Conservation (phyloP, 2,888 invertebrate species). For the Bellardia pandia region DNA sequence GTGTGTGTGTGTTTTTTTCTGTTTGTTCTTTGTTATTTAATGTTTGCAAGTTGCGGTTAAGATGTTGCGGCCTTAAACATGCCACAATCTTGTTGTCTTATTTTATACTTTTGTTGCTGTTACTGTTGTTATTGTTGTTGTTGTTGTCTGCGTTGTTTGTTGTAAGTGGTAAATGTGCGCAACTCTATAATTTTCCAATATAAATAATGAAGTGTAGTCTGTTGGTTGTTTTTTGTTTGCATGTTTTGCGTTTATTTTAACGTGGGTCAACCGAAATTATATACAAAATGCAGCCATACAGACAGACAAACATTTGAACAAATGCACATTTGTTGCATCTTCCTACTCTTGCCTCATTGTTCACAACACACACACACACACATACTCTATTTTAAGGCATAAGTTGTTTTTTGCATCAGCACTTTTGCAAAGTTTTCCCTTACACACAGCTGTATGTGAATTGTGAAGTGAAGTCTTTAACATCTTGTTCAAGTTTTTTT, state of each 20-base stretch:
- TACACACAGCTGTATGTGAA: constrained; percentile 33
- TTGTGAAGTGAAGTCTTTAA: constrained; percentile 25
- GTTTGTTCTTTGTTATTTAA: constrained; percentile 58
- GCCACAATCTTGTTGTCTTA: constrained; percentile 68
- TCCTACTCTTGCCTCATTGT: neutral
- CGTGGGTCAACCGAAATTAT: constrained; percentile 67
- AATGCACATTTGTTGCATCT: constrained; percentile 13
- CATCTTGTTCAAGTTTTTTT: constrained; percentile 37
- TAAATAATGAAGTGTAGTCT: constrained; percentile 72
- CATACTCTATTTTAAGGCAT: neutral
- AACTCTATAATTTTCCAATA: constrained; percentile 73
- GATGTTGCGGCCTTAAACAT: constrained; percentile 70
- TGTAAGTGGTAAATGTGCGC: constrained; percentile 67
- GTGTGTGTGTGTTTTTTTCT: constrained; percentile 1
- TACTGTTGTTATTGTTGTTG: neutral
- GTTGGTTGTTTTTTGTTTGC: constrained; percentile 15
- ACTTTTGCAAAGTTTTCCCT: constrained; percentile 29
- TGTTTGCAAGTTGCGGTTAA: constrained; percentile 70
- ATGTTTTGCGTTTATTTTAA: constrained; percentile 35
- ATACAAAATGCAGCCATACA: constrained; percentile 9
- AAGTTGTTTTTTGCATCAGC: neutral
- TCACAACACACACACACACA: neutral
- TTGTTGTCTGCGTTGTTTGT: constrained; percentile 40
- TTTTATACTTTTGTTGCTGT: constrained; percentile 31
- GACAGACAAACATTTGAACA: constrained; percentile 20